Conservation (phyloP, 2,888 invertebrate species). For the Toxonevra muliebris region DNA sequence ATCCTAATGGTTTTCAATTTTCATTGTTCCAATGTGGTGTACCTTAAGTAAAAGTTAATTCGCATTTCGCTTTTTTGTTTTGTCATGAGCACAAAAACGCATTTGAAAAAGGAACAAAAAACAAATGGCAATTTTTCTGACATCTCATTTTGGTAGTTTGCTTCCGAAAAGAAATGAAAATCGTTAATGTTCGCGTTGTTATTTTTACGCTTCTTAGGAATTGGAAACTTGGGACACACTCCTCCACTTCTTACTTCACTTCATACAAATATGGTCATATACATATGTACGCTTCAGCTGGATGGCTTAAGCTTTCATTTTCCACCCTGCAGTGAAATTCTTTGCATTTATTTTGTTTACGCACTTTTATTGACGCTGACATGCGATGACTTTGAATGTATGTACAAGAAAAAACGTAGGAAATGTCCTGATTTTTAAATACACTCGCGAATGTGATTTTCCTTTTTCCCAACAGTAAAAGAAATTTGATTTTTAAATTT, state of each 20-base stretch:
- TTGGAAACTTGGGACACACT: not conserved
- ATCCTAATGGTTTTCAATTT: conserved; percentile 6
- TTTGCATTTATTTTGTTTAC: not conserved
- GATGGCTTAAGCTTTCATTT: not conserved
- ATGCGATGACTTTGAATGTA: not conserved
- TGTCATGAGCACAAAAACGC: not conserved
- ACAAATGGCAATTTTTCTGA: conserved; percentile 8
- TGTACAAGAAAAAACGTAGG: too few relatives aligned
- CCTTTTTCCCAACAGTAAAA: too few relatives aligned
- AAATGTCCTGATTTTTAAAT: too few relatives aligned
- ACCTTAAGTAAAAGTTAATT: not conserved
- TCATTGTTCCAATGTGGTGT: not conserved
- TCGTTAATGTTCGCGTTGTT: not conserved
- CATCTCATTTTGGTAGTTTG: conserved; percentile 8
- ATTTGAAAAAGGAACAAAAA: not conserved
- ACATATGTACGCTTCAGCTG: not conserved
- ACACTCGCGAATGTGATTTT: too few relatives aligned
- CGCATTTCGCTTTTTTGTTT: not conserved
- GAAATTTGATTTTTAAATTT: too few relatives aligned
- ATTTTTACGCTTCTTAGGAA: not conserved
- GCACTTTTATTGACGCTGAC: conserved; percentile 1
- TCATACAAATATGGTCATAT: not conserved
- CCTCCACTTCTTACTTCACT: not conserved
- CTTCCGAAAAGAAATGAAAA: not conserved
- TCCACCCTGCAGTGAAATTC: not conserved